phyloP scores from a whole-genome alignment of 1,140 invertebrate genomes.

The Hormaphis cornu region DNA sequence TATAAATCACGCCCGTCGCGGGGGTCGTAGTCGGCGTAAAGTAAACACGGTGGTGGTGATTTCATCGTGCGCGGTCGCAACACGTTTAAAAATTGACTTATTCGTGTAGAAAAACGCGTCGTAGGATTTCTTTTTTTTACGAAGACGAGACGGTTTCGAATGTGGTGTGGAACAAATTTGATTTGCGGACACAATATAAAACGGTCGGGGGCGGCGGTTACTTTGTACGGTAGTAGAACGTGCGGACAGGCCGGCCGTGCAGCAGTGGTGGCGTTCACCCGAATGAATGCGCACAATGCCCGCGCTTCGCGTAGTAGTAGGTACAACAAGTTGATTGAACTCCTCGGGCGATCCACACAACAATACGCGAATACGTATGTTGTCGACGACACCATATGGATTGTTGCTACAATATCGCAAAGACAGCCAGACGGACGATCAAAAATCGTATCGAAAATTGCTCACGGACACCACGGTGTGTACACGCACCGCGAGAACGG shows the following conservation, averaged over 20 bases:
- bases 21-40: too few relatives aligned
- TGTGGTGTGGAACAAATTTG: constrained; percentile 31
- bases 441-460: too few relatives aligned
- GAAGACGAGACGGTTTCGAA: background rate
- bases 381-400: background rate
- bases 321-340: constrained; percentile 14
- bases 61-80: too few relatives aligned
- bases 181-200: constrained; percentile 25
- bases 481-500: too few relatives aligned
- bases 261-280: background rate
- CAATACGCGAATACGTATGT: constrained; percentile 1
- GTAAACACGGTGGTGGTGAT: too few relatives aligned
- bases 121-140: too few relatives aligned
- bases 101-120: too few relatives aligned
- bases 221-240: background rate
- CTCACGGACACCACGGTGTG: too few relatives aligned
- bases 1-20: too few relatives aligned
- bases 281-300: constrained; percentile 21
- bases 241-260: too few relatives aligned
- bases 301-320: constrained; percentile 8
- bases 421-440: background rate
- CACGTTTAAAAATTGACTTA: too few relatives aligned
- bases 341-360: background rate
- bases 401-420: background rate
- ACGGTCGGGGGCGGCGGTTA: background rate